These are phyloP conservation scores for Poecilus cupreus DNA, from an alignment of 2,888 invertebrate species.

Conservation along the genomic window DNA sequence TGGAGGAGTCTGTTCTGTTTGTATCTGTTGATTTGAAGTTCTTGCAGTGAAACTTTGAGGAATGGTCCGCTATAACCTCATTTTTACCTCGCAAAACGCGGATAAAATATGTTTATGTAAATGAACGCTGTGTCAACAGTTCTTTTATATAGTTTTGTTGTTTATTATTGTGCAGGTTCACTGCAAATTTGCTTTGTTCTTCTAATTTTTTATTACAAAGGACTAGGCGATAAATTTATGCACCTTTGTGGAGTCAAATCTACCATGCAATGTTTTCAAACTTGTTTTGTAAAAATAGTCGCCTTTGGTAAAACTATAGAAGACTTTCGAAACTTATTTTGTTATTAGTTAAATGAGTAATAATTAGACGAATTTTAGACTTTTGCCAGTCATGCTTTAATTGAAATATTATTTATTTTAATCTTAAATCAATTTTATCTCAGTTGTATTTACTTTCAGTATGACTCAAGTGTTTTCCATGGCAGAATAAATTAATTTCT, in stretches of 20 bases:
- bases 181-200: neutral
- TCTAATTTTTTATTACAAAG: slow-evolving; percentile 1
- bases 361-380: neutral
- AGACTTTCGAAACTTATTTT: neutral
- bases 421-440: neutral
- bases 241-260: neutral
- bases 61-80: neutral
- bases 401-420: neutral
- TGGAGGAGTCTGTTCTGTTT: neutral
- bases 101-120: neutral
- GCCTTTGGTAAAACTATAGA: neutral
- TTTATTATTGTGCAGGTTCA: neutral
- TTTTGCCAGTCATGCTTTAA: neutral
- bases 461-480: neutral
- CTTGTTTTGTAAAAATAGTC: slow-evolving; percentile 4
- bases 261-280: neutral
- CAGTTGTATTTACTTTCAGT: neutral
- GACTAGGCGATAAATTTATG: neutral
- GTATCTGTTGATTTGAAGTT: neutral
- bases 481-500: slow-evolving; percentile 9
- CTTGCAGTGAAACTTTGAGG: neutral
- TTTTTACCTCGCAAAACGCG: neutral
- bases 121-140: neutral
- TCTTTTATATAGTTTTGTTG: neutral
- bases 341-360: neutral